These are phyloP conservation scores for Trialeurodes vaporariorum DNA, from an alignment of 1,140 invertebrate species.

Conservation along the genomic window DNA sequence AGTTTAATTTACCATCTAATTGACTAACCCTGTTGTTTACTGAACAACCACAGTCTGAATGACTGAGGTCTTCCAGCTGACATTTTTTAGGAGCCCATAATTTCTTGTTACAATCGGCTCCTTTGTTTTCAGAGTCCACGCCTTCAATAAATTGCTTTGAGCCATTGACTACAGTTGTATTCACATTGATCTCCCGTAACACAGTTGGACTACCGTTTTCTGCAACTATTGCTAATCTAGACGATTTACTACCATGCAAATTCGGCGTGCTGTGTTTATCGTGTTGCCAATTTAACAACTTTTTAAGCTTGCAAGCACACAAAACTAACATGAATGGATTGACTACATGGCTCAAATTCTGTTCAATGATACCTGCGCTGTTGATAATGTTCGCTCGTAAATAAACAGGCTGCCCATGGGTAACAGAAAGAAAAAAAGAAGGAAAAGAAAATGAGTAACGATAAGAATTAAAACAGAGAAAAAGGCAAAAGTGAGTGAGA, in stretches of 20 bases:
- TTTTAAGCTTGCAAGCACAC: constrained; percentile 7
- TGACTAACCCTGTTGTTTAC: background rate
- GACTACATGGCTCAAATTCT: constrained; percentile 13
- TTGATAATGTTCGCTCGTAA: constrained; percentile 52
- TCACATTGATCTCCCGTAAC: background rate
- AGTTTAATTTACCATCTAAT: background rate
- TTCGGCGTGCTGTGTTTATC: background rate
- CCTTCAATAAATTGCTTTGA: background rate
- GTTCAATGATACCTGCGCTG: constrained; percentile 58
- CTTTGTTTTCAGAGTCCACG: background rate
- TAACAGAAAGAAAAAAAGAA: constrained; percentile 21
- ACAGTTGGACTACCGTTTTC: background rate
- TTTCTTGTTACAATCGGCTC: background rate
- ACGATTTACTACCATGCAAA: background rate
- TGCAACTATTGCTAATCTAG: background rate
- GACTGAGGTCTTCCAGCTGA: background rate
- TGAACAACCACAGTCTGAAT: background rate
- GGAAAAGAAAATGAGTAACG: background rate
- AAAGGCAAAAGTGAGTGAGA: background rate
- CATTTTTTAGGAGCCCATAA: background rate
- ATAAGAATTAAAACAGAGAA: too few species aligned
- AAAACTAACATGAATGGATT: constrained; percentile 10
- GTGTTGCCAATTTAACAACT: background rate
- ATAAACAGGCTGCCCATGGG: constrained; percentile 61
- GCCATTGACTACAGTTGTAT: background rate